Evolutionary conservation across 2,797 vertebrate species (phyloP), one percentile per base, ranked within the genome.

Genomic region (Dermochelys coriacea): DNA sequence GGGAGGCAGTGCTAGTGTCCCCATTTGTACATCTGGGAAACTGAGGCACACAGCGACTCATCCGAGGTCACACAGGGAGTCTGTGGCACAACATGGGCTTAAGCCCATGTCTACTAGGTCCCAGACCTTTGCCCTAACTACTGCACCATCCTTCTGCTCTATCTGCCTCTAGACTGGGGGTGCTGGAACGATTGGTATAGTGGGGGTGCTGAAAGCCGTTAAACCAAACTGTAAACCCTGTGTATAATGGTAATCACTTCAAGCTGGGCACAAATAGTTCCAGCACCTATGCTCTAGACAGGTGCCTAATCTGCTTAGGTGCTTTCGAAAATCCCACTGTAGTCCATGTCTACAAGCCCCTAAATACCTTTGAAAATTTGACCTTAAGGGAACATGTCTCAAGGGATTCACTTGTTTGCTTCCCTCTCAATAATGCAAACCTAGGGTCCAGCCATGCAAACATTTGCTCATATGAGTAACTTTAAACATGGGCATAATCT

Each of bases 371-470:
- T 88, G 74, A 88, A 97, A 90, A 1, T 52, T 71, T 93, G 29
- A 68, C 59, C 80, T 87, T 15, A 31, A 84, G 88, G n/a, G 18
- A 90, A 2, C 27, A n/a, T 23, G 45, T n/a, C 83, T 85, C 71
- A 80, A 74, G 54, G 15, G 34, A 80, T 81, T 95, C 94, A 59
- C 51, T 93, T 12, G 59, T 83, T 95, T 96, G 64, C 54, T 93
- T 10, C 82, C 91, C 96, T 55, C 84, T 27, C 84, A 86, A 29
- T 15, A 31, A 25, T 64, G 41, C 54, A 91, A 80, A 2, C 71
- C 50, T 8, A n/a, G 50, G 6, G 79, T 27, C 10, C 19, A 34
- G 47, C 27, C 25, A 47, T 9, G 74, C 74, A 77, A 45, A 15
- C 41, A 29, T n/a, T 68, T 68, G 61, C 61, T 68, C 37, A 25